Percentiles rank a stretch among this genome's conserved stretches.
Evolutionary conservation across 1,140 invertebrate species (phyloP).

Genomic region (Platyscapa corneri): DNA sequence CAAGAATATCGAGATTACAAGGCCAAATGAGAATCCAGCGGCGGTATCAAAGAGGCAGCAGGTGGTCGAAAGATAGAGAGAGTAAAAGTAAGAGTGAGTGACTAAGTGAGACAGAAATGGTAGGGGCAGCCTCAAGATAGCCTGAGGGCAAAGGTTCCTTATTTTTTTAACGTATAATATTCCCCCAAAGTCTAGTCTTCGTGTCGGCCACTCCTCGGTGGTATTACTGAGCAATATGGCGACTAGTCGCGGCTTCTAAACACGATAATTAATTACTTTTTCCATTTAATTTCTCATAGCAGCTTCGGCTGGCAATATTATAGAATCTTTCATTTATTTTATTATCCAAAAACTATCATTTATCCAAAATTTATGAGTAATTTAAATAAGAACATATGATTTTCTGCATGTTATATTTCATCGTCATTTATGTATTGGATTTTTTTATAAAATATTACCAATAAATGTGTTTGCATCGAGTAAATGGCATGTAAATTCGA

Average conservation of each 20-base stretch:
- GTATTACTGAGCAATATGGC: slow-evolving; percentile 39
- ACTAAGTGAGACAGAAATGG: neutral
- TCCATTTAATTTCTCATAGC: slow-evolving; percentile 56
- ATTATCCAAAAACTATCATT: slow-evolving; percentile 53
- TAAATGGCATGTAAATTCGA: neutral
- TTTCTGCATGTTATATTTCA: neutral
- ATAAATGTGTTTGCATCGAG: too few species aligned
- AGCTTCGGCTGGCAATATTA: slow-evolving; percentile 49
- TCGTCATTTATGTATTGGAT: slow-evolving; percentile 50
- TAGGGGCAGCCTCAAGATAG: slow-evolving; percentile 46
- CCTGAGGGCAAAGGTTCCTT: slow-evolving; percentile 57
- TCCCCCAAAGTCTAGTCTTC: slow-evolving; percentile 32
- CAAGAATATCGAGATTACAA: slow-evolving; percentile 69
- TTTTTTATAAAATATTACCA: slow-evolving; percentile 16
- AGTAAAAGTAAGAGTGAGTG: neutral
- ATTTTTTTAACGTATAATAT: slow-evolving; percentile 53
- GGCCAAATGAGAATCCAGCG: slow-evolving; percentile 65
- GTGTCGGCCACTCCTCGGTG: slow-evolving; percentile 42
- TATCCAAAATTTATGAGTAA: slow-evolving; percentile 39
- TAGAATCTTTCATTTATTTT: slow-evolving; percentile 46
- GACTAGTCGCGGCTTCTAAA: slow-evolving; percentile 50
- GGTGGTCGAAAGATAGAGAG: slow-evolving; percentile 68
- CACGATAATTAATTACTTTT: slow-evolving; percentile 62
- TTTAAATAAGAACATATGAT: slow-evolving; percentile 27
- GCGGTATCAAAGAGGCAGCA: slow-evolving; percentile 74